Evolutionary conservation across 2,113 vertebrate species (phyloP).

Genomic region (Eublepharis macularius): DNA sequence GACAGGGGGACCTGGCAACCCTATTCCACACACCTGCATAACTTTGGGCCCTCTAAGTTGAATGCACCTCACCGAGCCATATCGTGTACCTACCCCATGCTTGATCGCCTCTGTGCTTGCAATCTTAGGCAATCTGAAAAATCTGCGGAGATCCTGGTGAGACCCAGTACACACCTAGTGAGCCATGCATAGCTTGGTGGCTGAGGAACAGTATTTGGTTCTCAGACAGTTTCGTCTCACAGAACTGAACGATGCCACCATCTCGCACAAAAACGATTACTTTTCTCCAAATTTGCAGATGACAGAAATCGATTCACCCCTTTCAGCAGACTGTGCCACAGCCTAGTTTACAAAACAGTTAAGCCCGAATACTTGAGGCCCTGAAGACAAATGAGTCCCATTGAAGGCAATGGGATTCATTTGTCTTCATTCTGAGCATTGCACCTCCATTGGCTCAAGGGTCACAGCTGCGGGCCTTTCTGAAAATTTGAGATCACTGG

Average conservation of each 20-base stretch:
- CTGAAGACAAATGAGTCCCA: not conserved
- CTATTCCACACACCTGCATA: too few species aligned
- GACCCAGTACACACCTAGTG: not conserved
- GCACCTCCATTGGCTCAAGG: not conserved
- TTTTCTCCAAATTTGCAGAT: not conserved
- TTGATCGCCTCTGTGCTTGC: not conserved
- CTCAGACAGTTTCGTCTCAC: not conserved
- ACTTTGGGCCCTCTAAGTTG: too few species aligned
- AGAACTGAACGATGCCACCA: not conserved
- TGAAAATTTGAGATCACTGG: not conserved
- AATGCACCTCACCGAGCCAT: not conserved
- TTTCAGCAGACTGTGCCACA: not conserved
- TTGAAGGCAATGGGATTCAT: not conserved
- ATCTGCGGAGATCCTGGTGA: too few species aligned
- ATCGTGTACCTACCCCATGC: not conserved
- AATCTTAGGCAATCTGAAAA: not conserved
- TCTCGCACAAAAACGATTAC: not conserved
- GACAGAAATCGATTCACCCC: not conserved
- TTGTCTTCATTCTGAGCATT: slow-evolving; percentile 11
- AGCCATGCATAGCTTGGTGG: too few species aligned
- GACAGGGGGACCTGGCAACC: too few species aligned
- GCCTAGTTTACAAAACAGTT: not conserved
- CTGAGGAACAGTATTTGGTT: not conserved
- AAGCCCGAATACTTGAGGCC: not conserved
- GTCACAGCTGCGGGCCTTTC: not conserved